Base-by-base conservation (phyloP, 2,113 vertebrate genomes). In the Cynocephalus volans region DNA sequence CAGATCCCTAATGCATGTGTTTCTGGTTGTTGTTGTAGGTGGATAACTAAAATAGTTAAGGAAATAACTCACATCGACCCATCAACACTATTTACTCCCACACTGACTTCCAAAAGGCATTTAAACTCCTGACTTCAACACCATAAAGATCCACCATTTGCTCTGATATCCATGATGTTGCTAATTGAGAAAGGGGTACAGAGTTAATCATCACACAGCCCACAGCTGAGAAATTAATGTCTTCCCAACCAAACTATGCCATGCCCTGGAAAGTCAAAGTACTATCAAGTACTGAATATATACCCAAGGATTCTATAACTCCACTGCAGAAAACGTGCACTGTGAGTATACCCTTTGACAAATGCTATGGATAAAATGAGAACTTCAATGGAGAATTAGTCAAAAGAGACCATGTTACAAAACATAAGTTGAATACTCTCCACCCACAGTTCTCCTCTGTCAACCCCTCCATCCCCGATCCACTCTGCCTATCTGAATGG, bases 31-130 rank as follows among this genome's bases (percentile, higher is more conserved):
- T 94, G 86, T 86, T 96, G 92, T 93, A 95, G 73, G 60, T 96
- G 93, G 93, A 67, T 97, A 84, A 96, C 93, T 85, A 93, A 97
- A 81, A 95, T 31, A 45, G 89, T 95, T 81, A 95, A 97, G 69
- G 97, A 97, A 84, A 95, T 92, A 41, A 92, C 93, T 31, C 41
- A 52, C 24, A 93, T 91, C 26, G 93, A 36, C 60, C 88, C n/a
- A 88, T 91, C 73, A 76, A 96, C 54, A 90, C 93, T 41, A 93
- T 93, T 33, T 97, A 93, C 50, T 97, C 92, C 23, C 89, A 93
- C 17, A 95, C 92, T 91, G 86, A 94, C 92, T 91, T 93, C 82
- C 95, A 93, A 23, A 96, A 93, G 54, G 92, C 95, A 85, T 86
- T 97, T 73, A 97, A 85, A 75, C 96, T 97, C 50, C 73, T 97